These are phyloP conservation scores for Junonia oenone DNA, from an alignment of 2,888 invertebrate species.

Conservation along the genomic window DNA sequence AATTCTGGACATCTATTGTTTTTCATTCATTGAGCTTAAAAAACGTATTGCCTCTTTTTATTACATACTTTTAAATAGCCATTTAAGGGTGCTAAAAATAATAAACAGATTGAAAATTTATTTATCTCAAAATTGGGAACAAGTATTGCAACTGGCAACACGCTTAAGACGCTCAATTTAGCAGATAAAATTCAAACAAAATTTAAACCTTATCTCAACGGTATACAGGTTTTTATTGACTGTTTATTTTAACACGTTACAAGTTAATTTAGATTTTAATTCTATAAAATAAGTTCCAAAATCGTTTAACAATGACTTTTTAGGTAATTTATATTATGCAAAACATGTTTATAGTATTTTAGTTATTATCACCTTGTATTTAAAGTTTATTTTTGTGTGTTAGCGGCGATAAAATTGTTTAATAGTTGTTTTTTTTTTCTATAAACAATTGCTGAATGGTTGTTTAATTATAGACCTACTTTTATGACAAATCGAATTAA, in stretches of 20 bases:
- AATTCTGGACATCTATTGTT: too few species aligned
- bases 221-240: slow-evolving; percentile 12
- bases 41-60: too few species aligned
- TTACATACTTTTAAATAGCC: too few species aligned
- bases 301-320: neutral
- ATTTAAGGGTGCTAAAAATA: too few species aligned
- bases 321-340: neutral
- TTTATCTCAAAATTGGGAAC: neutral
- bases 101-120: too few species aligned
- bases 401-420: neutral
- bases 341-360: neutral
- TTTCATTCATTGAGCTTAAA: too few species aligned
- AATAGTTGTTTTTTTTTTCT: neutral
- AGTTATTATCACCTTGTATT: neutral
- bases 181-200: slow-evolving; percentile 4
- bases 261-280: neutral
- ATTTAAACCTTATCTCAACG: slow-evolving; percentile 20
- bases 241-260: neutral
- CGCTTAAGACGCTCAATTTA: neutral
- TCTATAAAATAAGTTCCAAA: neutral
- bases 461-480: neutral
- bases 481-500: neutral
- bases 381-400: neutral
- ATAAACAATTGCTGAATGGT: neutral
- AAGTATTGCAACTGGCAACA: neutral